A percentile compares a stretch with the other conserved stretches of the same genome.
These are phyloP conservation scores for Turritopsis dohrnii DNA, from an alignment of 30 jellyfish, hydroid and myxozoan genomes.

Conservation along the genomic window DNA sequence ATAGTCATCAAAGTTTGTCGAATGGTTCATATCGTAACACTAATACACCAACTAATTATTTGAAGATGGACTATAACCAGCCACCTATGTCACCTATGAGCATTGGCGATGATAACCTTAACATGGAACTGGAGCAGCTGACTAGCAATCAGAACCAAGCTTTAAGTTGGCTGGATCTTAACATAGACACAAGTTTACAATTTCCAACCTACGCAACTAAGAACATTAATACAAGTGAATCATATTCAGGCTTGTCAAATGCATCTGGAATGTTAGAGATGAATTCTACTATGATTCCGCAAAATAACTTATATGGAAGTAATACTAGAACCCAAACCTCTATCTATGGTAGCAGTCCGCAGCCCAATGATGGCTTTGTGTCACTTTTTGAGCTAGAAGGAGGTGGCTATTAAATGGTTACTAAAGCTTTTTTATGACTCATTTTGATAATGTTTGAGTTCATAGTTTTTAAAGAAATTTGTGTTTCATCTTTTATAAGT, in stretches of 20 bases:
- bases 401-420: constrained; percentile 17
- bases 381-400: constrained; percentile 30
- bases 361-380: constrained; percentile 21
- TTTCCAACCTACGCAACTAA: constrained; percentile 6
- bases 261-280: constrained; percentile 12
- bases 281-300: constrained; percentile 14
- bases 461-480: not conserved
- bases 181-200: constrained; percentile 10
- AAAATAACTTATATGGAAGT: not conserved
- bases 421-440: not conserved
- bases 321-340: not conserved
- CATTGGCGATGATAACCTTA: not conserved
- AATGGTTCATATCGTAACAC: not conserved
- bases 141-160: constrained; percentile 11
- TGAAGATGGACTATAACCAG: not conserved
- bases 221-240: not conserved
- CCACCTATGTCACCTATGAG: constrained; percentile 22
- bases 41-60: not conserved
- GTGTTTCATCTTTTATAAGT: not conserved
- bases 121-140: constrained; percentile 19
- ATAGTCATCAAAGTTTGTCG: not conserved
- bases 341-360: constrained; percentile 27
- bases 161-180: constrained; percentile 24
- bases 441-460: not conserved
- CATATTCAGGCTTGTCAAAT: constrained; percentile 4